Conservation (phyloP, 2,113 vertebrate species). For the Coptodon bakossiorum region DNA sequence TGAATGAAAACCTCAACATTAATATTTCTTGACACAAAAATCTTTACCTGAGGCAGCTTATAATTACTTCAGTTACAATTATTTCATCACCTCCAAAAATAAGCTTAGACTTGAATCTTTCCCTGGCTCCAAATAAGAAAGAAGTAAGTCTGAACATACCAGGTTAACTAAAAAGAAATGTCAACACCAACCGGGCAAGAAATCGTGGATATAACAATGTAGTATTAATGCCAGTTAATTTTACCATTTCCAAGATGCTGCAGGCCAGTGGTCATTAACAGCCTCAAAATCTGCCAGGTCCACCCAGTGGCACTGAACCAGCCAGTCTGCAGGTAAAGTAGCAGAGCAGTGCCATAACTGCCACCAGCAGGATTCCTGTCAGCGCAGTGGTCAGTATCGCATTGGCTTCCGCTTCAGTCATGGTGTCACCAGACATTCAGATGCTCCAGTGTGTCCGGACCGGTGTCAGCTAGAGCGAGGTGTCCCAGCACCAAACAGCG, state of each 20-base stretch:
- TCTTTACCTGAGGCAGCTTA: neutral
- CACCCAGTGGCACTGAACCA: constrained; percentile 48
- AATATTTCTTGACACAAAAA: neutral
- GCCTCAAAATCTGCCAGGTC: constrained; percentile 59
- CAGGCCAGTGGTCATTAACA: neutral
- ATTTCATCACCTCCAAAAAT: neutral
- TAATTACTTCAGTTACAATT: neutral
- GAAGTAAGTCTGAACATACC: neutral
- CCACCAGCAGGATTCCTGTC: constrained; percentile 39
- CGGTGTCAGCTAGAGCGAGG: neutral
- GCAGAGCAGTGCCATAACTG: constrained; percentile 63
- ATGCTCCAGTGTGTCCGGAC: neutral
- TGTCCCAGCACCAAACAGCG: neutral
- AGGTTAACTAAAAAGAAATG: neutral
- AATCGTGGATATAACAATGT: rapidly evolving
- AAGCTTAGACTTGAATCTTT: neutral
- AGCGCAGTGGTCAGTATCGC: constrained; percentile 48
- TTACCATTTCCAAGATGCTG: neutral
- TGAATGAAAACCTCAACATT: neutral
- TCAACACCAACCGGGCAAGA: neutral
- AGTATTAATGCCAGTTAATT: neutral
- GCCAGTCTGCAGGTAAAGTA: constrained; percentile 73
- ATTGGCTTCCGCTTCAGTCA: constrained; percentile 32
- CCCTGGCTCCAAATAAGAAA: neutral
- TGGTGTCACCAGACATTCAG: neutral